Percentiles rank a stretch among this genome's conserved stretches.
phyloP scores from a whole-genome alignment of 2,888 invertebrate species.

The Actias luna region DNA sequence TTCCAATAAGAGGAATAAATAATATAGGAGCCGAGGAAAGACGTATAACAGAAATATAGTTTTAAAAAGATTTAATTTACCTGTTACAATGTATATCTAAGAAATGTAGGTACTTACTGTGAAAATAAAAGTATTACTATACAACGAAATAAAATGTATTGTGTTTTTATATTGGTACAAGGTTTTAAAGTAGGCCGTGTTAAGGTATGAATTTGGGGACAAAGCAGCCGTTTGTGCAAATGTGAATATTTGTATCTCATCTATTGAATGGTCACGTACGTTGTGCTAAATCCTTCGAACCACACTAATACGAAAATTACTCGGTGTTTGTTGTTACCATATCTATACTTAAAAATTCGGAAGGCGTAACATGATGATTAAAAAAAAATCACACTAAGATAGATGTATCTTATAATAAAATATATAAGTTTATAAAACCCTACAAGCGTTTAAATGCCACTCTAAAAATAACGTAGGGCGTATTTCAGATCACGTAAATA shows the following conservation, averaged over 20 bases:
- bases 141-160: background rate
- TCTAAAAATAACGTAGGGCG: too few relatives aligned
- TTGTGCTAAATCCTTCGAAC: conserved; percentile 38
- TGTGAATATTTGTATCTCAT: conserved; percentile 38
- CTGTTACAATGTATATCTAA: background rate
- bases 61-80: background rate
- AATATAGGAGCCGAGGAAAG: background rate
- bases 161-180: conserved; percentile 27
- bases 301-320: conserved; percentile 35
- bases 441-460: too few relatives aligned
- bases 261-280: conserved; percentile 68
- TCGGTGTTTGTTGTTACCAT: conserved; percentile 25
- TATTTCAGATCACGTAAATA: too few relatives aligned
- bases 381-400: too few relatives aligned
- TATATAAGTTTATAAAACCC: too few relatives aligned
- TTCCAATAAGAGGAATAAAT: background rate
- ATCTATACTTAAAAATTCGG: conserved; percentile 30
- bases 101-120: background rate
- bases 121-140: background rate
- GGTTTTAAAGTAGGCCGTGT: conserved; percentile 51
- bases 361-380: conserved; percentile 23
- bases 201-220: conserved; percentile 49
- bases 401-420: too few relatives aligned
- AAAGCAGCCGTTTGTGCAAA: conserved; percentile 38
- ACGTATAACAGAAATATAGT: background rate